phyloP scores from a whole-genome alignment of 2,888 invertebrate species.

The Heliothis peltigera region DNA sequence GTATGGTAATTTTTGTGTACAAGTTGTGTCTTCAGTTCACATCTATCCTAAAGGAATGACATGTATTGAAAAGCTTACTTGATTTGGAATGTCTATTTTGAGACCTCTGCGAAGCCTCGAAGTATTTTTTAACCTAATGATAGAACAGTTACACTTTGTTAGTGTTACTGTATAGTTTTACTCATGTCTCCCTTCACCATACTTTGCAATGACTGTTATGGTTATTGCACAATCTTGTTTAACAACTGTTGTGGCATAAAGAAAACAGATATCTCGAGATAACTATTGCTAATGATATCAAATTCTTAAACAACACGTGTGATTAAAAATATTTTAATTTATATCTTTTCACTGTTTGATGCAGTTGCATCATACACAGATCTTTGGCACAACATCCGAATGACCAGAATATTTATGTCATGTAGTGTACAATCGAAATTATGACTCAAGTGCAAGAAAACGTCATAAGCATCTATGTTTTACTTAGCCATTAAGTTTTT shows the following conservation, averaged over 20 bases:
- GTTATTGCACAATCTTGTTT: slow-evolving; percentile 15
- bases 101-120: too few species aligned
- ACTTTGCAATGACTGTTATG: not conserved
- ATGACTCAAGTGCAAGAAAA: slow-evolving; percentile 19
- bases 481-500: not conserved
- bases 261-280: slow-evolving; percentile 13
- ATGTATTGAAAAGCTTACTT: too few species aligned
- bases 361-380: not conserved
- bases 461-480: not conserved
- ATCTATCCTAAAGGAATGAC: not conserved
- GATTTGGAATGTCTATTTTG: too few species aligned
- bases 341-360: slow-evolving; percentile 10
- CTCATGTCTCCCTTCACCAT: not conserved
- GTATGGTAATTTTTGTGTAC: too few species aligned
- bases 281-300: slow-evolving; percentile 17
- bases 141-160: too few species aligned
- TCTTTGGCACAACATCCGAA: slow-evolving; percentile 12
- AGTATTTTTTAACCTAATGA: too few species aligned
- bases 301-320: slow-evolving; percentile 7
- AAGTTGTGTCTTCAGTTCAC: not conserved
- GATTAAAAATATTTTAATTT: slow-evolving; percentile 16
- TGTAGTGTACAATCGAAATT: slow-evolving; percentile 16
- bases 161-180: not conserved
- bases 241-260: not conserved
- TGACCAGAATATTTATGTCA: slow-evolving; percentile 4